phyloP scores from a whole-genome alignment of 2,888 invertebrate genomes.

The Ennomos quercinarius region DNA sequence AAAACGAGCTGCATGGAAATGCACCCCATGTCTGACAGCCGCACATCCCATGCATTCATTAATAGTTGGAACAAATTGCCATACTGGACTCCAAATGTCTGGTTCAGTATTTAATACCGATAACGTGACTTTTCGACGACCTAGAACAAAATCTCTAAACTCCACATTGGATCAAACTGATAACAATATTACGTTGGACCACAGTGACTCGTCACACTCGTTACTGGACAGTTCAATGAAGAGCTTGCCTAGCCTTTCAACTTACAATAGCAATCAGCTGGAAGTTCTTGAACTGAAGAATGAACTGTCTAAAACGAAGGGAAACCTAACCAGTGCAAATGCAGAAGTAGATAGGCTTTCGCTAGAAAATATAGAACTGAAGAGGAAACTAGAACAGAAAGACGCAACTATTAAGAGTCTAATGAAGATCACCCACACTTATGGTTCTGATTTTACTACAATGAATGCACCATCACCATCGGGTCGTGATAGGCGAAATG shows the following conservation, averaged over 20 bases:
- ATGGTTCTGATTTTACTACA: background rate
- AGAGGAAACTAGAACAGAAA: background rate
- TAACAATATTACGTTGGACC: background rate
- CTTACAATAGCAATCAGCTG: background rate
- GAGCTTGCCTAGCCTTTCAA: constrained; percentile 1
- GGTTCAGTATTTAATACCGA: too few species aligned
- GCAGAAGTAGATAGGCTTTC: constrained; percentile 1
- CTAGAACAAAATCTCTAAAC: background rate
- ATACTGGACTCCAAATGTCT: too few species aligned
- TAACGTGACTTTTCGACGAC: background rate
- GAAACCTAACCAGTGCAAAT: background rate
- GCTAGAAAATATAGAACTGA: constrained; percentile 3
- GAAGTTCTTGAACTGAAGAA: background rate
- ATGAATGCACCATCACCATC: background rate
- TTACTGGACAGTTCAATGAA: background rate
- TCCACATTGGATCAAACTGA: background rate
- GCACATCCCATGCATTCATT: too few species aligned
- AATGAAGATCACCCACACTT: background rate
- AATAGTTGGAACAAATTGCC: too few species aligned
- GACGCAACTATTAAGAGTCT: background rate
- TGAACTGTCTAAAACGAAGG: background rate
- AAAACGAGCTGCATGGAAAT: too few species aligned
- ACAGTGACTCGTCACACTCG: background rate
- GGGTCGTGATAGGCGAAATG: background rate
- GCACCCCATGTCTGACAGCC: too few species aligned